A percentile compares a stretch with the other conserved stretches of the same genome.
Evolutionary conservation across 2,888 invertebrate species (phyloP).

Genomic region (Cynaeus angustus): DNA sequence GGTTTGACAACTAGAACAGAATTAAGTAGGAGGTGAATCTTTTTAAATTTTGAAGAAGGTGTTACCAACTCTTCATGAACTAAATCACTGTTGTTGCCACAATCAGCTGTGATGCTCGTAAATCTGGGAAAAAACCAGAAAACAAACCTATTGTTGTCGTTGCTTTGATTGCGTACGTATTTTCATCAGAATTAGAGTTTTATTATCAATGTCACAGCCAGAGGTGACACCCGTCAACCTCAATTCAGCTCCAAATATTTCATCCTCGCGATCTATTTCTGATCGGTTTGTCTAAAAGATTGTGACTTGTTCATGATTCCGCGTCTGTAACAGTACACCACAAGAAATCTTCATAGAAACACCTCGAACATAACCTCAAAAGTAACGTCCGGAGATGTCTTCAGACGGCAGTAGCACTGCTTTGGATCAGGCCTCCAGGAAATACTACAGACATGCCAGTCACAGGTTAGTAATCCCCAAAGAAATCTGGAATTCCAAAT

Average conservation of each 20-base stretch:
- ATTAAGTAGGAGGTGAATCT: background rate
- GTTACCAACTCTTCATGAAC: background rate
- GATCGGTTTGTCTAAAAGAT: constrained; percentile 32
- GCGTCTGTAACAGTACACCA: constrained; percentile 9
- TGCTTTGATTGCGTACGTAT: background rate
- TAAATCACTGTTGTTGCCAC: background rate
- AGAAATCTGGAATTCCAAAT: background rate
- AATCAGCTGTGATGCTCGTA: constrained; percentile 4
- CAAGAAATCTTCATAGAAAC: background rate
- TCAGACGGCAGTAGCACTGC: background rate
- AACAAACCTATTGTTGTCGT: background rate
- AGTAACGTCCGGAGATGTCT: constrained; percentile 18
- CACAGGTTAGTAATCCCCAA: constrained; percentile 73
- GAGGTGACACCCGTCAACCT: background rate
- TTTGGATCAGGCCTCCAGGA: constrained; percentile 62
- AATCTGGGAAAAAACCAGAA: background rate
- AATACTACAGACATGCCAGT: constrained; percentile 74
- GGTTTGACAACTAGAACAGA: too few species aligned
- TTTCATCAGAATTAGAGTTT: too few species aligned
- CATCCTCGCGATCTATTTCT: constrained; percentile 34
- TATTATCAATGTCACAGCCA: background rate
- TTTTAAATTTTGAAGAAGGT: background rate
- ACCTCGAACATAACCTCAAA: constrained; percentile 27
- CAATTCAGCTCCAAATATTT: background rate
- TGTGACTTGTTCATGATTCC: constrained; percentile 10